Evolutionary conservation across 2,888 invertebrate species (phyloP).

Genomic region (Coelinius sp.): DNA sequence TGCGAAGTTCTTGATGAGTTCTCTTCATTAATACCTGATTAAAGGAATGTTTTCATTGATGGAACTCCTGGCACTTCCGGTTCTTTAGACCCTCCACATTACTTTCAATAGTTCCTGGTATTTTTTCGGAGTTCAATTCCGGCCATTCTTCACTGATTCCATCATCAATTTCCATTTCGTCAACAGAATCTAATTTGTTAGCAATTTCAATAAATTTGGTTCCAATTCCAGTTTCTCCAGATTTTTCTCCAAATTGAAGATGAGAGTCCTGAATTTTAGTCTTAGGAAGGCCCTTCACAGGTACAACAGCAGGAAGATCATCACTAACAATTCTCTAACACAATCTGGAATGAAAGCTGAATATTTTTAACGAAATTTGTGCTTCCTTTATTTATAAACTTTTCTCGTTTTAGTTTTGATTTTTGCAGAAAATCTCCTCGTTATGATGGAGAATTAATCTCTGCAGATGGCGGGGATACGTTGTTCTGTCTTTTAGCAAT

Average conservation of each 20-base stretch:
- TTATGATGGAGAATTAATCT: background rate
- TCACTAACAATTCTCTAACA: slow-evolving; percentile 30
- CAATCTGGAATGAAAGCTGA: background rate
- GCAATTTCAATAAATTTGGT: background rate
- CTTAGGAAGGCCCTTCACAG: slow-evolving; percentile 38
- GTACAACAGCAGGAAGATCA: slow-evolving; percentile 49
- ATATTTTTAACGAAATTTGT: background rate
- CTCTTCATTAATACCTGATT: too few species aligned
- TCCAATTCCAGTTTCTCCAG: background rate
- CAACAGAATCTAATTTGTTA: background rate
- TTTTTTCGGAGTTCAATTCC: background rate
- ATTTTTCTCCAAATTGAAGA: background rate
- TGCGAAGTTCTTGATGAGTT: too few species aligned
- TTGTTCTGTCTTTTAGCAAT: background rate
- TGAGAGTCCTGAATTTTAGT: background rate
- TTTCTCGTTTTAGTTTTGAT: background rate
- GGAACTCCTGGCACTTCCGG: background rate
- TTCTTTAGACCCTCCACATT: background rate
- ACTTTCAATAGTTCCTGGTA: too few species aligned
- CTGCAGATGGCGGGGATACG: background rate
- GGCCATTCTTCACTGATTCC: background rate
- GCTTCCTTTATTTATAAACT: background rate
- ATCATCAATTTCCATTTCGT: background rate
- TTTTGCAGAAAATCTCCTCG: background rate
- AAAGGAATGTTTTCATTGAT: background rate